A percentile compares a stretch with the other conserved stretches of the same genome.
Evolutionary conservation across 2,113 vertebrate genomes (phyloP).

Genomic region (Catharus bicknelli): DNA sequence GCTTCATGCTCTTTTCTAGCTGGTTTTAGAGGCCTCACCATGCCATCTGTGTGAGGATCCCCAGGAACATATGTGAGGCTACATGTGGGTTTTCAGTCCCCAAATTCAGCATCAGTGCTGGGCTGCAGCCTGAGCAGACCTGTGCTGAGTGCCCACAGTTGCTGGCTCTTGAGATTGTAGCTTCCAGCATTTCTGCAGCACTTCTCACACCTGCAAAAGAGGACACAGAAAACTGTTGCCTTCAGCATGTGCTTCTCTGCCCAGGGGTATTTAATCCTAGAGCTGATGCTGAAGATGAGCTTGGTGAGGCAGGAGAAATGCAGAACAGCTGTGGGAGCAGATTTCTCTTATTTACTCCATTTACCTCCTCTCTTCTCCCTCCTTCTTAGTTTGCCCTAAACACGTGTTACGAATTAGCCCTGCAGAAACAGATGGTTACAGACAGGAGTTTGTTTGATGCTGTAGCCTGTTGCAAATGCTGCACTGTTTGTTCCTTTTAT

Average conservation of each 20-base stretch:
- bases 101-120: background rate
- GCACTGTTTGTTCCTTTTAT: constrained; percentile 70
- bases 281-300: background rate
- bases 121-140: background rate
- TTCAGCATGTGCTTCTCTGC: background rate
- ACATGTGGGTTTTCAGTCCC: background rate
- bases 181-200: background rate
- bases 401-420: background rate
- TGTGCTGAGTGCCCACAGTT: rapidly evolving
- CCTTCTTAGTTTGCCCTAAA: background rate
- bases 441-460: constrained; percentile 1
- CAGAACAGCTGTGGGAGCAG: background rate
- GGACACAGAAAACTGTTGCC: background rate
- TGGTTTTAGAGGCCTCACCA: background rate
- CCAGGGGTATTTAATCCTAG: background rate
- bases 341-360: background rate
- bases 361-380: background rate
- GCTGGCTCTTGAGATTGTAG: background rate
- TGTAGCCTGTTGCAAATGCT: constrained; percentile 72
- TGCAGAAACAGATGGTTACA: constrained; percentile 26
- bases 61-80: background rate
- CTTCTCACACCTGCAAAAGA: background rate
- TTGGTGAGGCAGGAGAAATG: background rate
- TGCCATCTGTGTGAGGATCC: background rate
- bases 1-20: background rate